Conservation (phyloP, 2,888 invertebrate species). For the Drosophila paramelanica region DNA sequence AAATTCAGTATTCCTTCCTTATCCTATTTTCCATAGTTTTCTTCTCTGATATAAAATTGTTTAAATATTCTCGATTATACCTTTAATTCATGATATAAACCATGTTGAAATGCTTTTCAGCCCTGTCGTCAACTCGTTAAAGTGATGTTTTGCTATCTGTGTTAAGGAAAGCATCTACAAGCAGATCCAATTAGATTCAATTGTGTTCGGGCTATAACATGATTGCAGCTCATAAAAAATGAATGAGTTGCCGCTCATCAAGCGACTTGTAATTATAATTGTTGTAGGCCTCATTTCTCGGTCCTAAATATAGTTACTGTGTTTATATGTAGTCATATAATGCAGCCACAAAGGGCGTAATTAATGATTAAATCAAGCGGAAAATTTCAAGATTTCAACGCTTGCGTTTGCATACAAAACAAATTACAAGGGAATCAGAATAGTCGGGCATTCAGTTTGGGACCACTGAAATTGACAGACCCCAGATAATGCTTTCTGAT, state of each 20-base stretch:
- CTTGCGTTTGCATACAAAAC: slow-evolving; percentile 10
- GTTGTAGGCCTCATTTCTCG: slow-evolving; percentile 15
- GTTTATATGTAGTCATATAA: slow-evolving; percentile 16
- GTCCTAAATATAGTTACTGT: slow-evolving; percentile 15
- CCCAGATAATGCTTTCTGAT: slow-evolving; percentile 4
- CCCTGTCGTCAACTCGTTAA: slow-evolving; percentile 4
- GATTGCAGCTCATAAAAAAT: slow-evolving; percentile 44
- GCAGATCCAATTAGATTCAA: slow-evolving; percentile 39
- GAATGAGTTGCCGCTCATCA: slow-evolving; percentile 35
- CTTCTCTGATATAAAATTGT: background rate
- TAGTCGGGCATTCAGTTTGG: background rate
- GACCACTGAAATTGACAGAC: slow-evolving; percentile 22
- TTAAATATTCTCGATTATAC: background rate
- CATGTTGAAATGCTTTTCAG: background rate
- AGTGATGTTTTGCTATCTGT: slow-evolving; percentile 25
- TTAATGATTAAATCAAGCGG: slow-evolving; percentile 63
- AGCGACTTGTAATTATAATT: slow-evolving; percentile 19
- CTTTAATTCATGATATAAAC: background rate
- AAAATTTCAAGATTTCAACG: slow-evolving; percentile 59
- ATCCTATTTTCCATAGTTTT: background rate
- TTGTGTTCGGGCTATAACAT: slow-evolving; percentile 39
- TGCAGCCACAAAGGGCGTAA: slow-evolving; percentile 33
- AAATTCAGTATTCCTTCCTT: too few species aligned
- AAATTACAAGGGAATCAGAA: slow-evolving; percentile 16
- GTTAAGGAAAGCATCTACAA: background rate